Evolutionary conservation across 2,888 invertebrate genomes (phyloP).

Genomic region (Phlogophora meticulosa): DNA sequence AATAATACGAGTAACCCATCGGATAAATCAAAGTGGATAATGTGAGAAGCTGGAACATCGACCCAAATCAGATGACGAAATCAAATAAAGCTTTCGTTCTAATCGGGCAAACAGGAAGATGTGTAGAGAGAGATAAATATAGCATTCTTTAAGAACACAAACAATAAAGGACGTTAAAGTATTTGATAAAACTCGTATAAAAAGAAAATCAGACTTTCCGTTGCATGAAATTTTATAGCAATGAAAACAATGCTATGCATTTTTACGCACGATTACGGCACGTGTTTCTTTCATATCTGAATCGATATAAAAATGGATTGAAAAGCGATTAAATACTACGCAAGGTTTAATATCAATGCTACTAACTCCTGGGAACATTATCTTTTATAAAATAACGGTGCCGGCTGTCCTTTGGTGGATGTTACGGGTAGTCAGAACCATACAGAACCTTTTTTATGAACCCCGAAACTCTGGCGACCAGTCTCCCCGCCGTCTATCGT

Average conservation of each 20-base stretch:
- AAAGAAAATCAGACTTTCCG: too few relatives aligned
- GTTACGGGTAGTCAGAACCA: too few relatives aligned
- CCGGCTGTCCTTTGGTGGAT: too few relatives aligned
- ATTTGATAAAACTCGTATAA: too few relatives aligned
- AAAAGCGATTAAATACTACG: constrained; percentile 1
- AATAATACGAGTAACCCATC: constrained; percentile 21
- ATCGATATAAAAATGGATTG: constrained; percentile 11
- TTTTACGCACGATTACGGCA: constrained; percentile 15
- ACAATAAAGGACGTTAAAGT: background rate
- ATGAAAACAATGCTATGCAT: constrained; percentile 17
- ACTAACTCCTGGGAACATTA: too few relatives aligned
- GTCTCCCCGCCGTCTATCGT: too few relatives aligned
- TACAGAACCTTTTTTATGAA: too few relatives aligned
- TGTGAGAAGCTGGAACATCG: constrained; percentile 11
- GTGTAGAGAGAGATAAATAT: background rate
- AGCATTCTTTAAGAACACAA: constrained; percentile 2
- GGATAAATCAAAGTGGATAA: constrained; percentile 20
- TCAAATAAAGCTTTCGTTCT: constrained; percentile 17
- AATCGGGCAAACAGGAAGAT: constrained; percentile 36
- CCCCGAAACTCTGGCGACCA: too few relatives aligned
- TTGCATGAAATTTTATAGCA: background rate
- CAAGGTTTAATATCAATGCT: too few relatives aligned
- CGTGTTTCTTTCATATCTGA: constrained; percentile 26
- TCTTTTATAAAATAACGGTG: too few relatives aligned
- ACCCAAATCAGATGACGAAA: constrained; percentile 36